A percentile compares a stretch with the other conserved stretches of the same genome.
Conservation (phyloP, 2,888 invertebrate species). For the Drosophila niveifrons region DNA sequence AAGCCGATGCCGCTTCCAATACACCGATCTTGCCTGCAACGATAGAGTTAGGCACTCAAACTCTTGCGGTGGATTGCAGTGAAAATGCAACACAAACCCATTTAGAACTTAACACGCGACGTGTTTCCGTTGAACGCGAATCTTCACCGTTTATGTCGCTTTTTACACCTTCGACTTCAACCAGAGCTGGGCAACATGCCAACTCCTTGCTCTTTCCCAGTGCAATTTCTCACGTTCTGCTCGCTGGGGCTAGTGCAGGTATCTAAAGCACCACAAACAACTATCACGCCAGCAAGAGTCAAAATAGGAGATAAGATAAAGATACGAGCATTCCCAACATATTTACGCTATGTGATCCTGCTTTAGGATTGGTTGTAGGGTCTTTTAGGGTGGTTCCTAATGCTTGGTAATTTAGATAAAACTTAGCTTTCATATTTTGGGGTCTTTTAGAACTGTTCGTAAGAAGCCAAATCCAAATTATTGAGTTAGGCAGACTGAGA, state of each 20-base stretch:
- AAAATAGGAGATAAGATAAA: not conserved
- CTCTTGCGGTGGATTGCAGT: not conserved
- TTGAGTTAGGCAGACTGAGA: too few species aligned
- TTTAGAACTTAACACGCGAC: constrained; percentile 32
- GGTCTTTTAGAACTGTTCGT: too few species aligned
- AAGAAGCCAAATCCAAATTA: too few species aligned
- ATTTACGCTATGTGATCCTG: too few species aligned
- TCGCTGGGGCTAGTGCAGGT: constrained; percentile 77
- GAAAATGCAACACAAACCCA: constrained; percentile 48
- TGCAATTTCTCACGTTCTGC: constrained; percentile 76
- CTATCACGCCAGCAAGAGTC: constrained; percentile 38
- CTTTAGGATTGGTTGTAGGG: too few species aligned
- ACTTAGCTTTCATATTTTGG: too few species aligned
- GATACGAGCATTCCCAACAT: too few species aligned
- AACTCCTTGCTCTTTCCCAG: constrained; percentile 78
- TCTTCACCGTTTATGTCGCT: constrained; percentile 71
- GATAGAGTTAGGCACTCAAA: constrained; percentile 34
- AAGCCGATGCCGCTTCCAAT: constrained; percentile 48
- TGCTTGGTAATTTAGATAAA: too few species aligned
- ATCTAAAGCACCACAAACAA: constrained; percentile 27
- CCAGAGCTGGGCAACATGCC: constrained; percentile 49
- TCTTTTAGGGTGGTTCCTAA: too few species aligned
- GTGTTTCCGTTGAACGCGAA: constrained; percentile 62
- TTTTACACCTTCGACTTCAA: constrained; percentile 57
- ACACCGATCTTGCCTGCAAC: constrained; percentile 24